A percentile compares a stretch with the other conserved stretches of the same genome.
phyloP scores from a whole-genome alignment of 1,140 invertebrate species.

The Colletes latitarsis region DNA sequence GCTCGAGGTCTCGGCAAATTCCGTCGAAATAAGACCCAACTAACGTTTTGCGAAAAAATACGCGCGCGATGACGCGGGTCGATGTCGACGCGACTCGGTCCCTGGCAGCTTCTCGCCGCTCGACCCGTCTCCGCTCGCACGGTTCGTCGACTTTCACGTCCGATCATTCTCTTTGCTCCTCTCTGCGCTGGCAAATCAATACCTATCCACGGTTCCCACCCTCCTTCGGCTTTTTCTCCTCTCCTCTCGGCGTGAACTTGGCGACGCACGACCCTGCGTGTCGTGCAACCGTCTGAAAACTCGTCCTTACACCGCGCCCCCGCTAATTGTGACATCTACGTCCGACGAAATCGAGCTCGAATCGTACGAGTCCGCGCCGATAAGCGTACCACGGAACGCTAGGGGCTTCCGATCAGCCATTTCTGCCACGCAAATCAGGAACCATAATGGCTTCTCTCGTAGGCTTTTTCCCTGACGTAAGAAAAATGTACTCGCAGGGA shows the following conservation, averaged over 20 bases:
- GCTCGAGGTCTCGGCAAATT: too few species aligned
- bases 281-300: not conserved
- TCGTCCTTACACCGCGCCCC: not conserved
- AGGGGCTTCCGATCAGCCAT: too few species aligned
- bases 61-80: conserved; percentile 2
- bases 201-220: conserved; percentile 41
- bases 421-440: too few species aligned
- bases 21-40: too few species aligned
- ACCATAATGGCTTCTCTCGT: too few species aligned
- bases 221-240: conserved; percentile 4
- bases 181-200: conserved; percentile 44
- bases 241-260: conserved; percentile 17
- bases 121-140: conserved; percentile 23
- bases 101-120: not conserved
- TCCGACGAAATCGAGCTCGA: too few species aligned
- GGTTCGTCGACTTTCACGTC: conserved; percentile 56
- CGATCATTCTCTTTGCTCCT: conserved; percentile 56
- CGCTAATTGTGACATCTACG: too few species aligned
- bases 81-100: conserved; percentile 9
- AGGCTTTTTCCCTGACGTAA: too few species aligned
- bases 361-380: too few species aligned
- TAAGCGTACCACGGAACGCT: too few species aligned
- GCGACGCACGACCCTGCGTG: not conserved
- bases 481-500: too few species aligned
- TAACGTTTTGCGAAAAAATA: conserved; percentile 8